phyloP scores from a whole-genome alignment of 1,140 invertebrate species.

The Drosophila sp. region DNA sequence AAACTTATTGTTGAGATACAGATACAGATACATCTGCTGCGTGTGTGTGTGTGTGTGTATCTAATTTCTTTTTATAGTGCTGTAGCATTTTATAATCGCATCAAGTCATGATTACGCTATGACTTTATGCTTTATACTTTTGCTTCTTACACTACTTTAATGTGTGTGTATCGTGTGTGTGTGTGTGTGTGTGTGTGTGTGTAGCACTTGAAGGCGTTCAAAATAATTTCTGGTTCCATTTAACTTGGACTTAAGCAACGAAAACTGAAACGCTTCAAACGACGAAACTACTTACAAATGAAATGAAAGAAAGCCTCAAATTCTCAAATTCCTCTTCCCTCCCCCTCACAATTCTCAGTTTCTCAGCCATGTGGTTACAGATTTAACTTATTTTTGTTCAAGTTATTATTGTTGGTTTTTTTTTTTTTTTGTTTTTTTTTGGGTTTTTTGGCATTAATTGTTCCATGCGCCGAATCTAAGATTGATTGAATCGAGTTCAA shows the following conservation, averaged over 20 bases:
- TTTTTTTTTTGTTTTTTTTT: conserved; percentile 16
- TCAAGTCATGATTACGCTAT: conserved; percentile 81
- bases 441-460: conserved; percentile 76
- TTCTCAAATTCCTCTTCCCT: conserved; percentile 28
- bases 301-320: conserved; percentile 61
- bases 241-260: conserved; percentile 78
- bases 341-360: conserved; percentile 10
- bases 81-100: conserved; percentile 77
- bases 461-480: conserved; percentile 80
- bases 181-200: conserved; percentile 50
- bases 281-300: conserved; percentile 57
- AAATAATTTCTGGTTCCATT: conserved; percentile 81
- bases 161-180: conserved; percentile 42
- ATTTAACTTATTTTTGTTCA: conserved; percentile 49
- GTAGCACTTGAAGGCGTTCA: conserved; percentile 77
- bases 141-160: conserved; percentile 42
- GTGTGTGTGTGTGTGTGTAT: conserved; percentile 60
- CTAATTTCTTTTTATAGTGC: conserved; percentile 72
- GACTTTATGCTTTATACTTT: conserved; percentile 55
- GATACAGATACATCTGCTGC: conserved; percentile 41
- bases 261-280: conserved; percentile 73
- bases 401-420: conserved; percentile 9
- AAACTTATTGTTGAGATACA: conserved; percentile 59
- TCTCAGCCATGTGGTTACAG: conserved; percentile 49
- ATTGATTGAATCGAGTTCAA: conserved; percentile 74